Base-by-base conservation (phyloP, 2,888 invertebrate species). In the Papilio demoleus region DNA sequence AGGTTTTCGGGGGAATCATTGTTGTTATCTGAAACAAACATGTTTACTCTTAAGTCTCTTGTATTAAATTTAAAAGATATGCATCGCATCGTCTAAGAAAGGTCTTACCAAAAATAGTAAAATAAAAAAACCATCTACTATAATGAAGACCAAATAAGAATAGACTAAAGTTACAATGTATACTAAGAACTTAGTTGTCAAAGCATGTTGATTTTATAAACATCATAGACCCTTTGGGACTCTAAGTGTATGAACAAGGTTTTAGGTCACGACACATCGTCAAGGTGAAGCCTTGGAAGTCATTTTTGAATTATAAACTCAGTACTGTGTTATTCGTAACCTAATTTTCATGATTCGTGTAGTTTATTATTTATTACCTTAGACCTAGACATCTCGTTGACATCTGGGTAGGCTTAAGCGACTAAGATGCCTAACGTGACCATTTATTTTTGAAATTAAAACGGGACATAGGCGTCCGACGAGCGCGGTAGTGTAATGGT, bases 1-100 rank as follows among this genome's bases (percentile, higher is more conserved):
- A 87, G 14, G 83, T 81, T 71, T 80, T 82, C 27, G 76, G 71
- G 50, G 81, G 73, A 59, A 81, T 84, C 91, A 92, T 91, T 71
- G 65, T 82, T 72, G 73, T 65, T 73, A 77, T 79, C 90, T 91
- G 88, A 1, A 88, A 89, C 79, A 80, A 84, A 68, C 22, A 71
- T 34, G 34, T 34, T 34, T 9, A 34, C 8, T 2, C 0, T 34
- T 34, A 34, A 34, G 8, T 8, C 34, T 1, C 8, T 34, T 9
- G 34, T 34, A 11, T 34, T 11, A 0, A 34, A 11, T 8, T 8
- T 34, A n/a, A n/a, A n/a, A n/a, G n/a, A n/a, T n/a, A n/a, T n/a
- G n/a, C n/a, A n/a, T n/a, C n/a, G n/a, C n/a, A n/a, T n/a, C n/a
- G n/a, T n/a, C n/a, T n/a, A n/a, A n/a, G n/a, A n/a, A n/a, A n/a